Evolutionary conservation across 2,113 vertebrate genomes (phyloP), one percentile per base, ranked within the genome.

Genomic region (Oreochromis tanganicae): DNA sequence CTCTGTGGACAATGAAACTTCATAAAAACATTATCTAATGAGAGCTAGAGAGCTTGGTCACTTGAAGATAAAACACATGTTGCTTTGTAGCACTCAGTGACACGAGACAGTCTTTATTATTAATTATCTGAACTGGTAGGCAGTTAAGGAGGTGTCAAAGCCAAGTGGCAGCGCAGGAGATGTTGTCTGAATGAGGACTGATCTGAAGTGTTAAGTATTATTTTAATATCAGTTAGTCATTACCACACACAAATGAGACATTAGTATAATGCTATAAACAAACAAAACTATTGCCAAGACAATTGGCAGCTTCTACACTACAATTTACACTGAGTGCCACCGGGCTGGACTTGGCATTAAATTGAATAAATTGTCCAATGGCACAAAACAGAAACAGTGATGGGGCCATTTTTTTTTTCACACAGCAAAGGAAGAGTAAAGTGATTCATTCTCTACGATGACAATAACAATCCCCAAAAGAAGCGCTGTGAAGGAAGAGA

Each of bases 211-310:
- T 19, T 61, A 36, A n/a, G 36, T 61, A 63, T 61, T 24, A 32
- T 82, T 89, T 82, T 3, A 12, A 43, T 36, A 71, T 83, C 29
- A 21, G 27, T 86, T 13, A 85, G 48, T 85, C 82, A 84, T 86
- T 55, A 48, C 19, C 27, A 83, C 86, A 83, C 2, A 9, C 75
- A 41, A 80, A 75, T 32, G 11, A 89, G 48, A 88, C 43, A 82
- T 85, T 52, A 85, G 83, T 38, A 21, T 34, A 27, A 87, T 19
- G 43, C 43, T 68, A 19, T 84, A 92, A 91, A 93, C 92, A 94
- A 93, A 91, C 71, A 88, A 8, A 50, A 48, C 38, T n/a, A 5
- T 55, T 34, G 92, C 91, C 94, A 92, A 85, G 52, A 57, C 82
- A 19, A 32, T 59, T 92, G 92, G 93, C 93, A 89, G 85, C 57